Evolutionary conservation across 2,113 vertebrate genomes (phyloP).

Genomic region (Nycticryphes semicollaris): DNA sequence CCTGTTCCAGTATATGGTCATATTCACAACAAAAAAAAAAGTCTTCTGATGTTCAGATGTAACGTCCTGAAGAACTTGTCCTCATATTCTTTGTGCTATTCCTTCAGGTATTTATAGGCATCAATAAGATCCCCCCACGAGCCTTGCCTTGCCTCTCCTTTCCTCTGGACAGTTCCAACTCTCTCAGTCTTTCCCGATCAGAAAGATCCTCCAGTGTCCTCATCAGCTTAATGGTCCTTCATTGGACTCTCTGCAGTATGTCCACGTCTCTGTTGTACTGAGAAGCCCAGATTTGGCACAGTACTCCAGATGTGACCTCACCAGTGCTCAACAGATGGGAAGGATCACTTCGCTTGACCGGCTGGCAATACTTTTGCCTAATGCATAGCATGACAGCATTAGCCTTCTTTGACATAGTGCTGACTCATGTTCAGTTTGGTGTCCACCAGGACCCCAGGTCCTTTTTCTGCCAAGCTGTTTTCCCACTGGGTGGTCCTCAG

Average conservation of each 20-base stretch:
- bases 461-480: neutral
- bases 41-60: neutral
- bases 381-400: accelerated
- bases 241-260: neutral
- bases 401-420: neutral
- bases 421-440: neutral
- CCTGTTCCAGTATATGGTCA: neutral
- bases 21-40: neutral
- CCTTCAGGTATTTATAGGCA: neutral
- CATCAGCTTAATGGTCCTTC: neutral
- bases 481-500: neutral
- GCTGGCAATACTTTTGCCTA: neutral
- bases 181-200: neutral
- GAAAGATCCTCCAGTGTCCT: neutral
- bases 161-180: neutral
- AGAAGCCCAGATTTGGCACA: neutral
- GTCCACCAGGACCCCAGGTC: neutral
- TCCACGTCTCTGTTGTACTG: neutral
- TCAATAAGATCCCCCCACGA: accelerated
- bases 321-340: neutral
- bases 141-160: neutral
- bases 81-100: neutral
- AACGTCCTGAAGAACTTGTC: neutral
- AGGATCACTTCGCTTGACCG: neutral
- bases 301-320: neutral